phyloP scores from a whole-genome alignment of 2,113 vertebrate genomes.

The Notothenia rossii region DNA sequence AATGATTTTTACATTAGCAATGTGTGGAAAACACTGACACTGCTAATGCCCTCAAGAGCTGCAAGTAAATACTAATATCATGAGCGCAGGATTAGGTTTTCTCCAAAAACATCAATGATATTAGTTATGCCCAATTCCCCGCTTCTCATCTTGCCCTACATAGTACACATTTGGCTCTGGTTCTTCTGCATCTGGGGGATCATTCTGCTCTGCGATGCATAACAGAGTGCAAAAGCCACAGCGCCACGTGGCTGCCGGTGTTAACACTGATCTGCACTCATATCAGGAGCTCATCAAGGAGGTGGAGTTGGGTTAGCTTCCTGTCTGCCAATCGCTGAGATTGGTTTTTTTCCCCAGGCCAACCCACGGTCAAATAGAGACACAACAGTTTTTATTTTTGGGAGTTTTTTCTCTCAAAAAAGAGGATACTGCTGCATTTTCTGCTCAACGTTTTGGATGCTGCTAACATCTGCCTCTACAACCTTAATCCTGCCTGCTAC shows the following conservation, averaged over 20 bases:
- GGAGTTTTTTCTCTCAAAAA: neutral
- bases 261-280: slow-evolving; percentile 46
- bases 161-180: slow-evolving; percentile 50
- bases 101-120: slow-evolving; percentile 60
- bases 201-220: slow-evolving; percentile 57
- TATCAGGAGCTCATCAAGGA: slow-evolving; percentile 51
- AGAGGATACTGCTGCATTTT: slow-evolving; percentile 53
- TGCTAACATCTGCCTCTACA: slow-evolving; percentile 69
- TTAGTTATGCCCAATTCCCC: slow-evolving; percentile 55
- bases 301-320: slow-evolving; percentile 42
- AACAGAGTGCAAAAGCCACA: slow-evolving; percentile 46
- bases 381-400: neutral
- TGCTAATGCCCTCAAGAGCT: slow-evolving; percentile 24
- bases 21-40: slow-evolving; percentile 27
- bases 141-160: slow-evolving; percentile 49
- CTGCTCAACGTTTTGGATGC: slow-evolving; percentile 55
- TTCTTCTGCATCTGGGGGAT: slow-evolving; percentile 42
- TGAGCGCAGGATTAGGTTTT: slow-evolving; percentile 50
- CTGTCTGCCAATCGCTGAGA: slow-evolving; percentile 29
- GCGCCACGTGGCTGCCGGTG: slow-evolving; percentile 49
- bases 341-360: neutral
- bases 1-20: slow-evolving; percentile 30
- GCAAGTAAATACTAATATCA: slow-evolving; percentile 32
- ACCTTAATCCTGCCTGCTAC: slow-evolving; percentile 59
- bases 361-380: slow-evolving; percentile 20